A percentile compares a stretch with the other conserved stretches of the same genome.
These are phyloP conservation scores for Tyto alba DNA, from an alignment of 2,113 vertebrate species.

Conservation along the genomic window DNA sequence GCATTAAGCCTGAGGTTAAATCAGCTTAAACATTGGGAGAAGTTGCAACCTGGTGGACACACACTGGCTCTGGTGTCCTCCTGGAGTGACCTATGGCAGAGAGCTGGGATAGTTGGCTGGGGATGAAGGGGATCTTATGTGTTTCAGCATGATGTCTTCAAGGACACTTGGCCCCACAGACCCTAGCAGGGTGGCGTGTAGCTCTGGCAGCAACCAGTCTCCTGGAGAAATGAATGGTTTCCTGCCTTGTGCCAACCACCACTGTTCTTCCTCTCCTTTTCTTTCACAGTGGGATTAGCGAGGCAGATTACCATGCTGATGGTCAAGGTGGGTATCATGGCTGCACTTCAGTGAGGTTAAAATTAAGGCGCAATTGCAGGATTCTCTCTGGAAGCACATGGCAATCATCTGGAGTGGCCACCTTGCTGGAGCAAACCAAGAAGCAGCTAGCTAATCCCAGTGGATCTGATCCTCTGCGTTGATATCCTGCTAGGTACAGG, in stretches of 20 bases:
- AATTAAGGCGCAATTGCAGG: not conserved
- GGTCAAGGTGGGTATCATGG: not conserved
- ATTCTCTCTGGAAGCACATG: not conserved
- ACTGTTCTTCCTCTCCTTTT: not conserved
- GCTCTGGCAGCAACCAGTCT: not conserved
- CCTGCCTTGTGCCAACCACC: not conserved
- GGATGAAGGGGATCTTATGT: not conserved
- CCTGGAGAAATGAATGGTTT: not conserved
- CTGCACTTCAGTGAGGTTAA: not conserved
- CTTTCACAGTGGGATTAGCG: not conserved
- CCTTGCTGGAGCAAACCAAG: not conserved
- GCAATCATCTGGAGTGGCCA: not conserved
- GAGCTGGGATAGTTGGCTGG: not conserved
- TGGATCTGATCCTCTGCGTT: not conserved
- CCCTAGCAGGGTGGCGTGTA: not conserved
- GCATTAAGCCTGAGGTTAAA: not conserved
- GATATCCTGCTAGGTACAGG: accelerated
- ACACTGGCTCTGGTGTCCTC: not conserved
- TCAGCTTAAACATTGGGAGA: not conserved
- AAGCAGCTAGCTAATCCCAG: not conserved
- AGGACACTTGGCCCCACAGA: not conserved
- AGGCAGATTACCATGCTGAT: not conserved
- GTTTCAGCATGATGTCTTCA: accelerated
- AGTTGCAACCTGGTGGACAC: not conserved
- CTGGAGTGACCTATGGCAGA: not conserved